Percentiles rank a stretch among this genome's conserved stretches.
Evolutionary conservation across 2,888 invertebrate species (phyloP).

Genomic region (Ophonus ardosiacus): DNA sequence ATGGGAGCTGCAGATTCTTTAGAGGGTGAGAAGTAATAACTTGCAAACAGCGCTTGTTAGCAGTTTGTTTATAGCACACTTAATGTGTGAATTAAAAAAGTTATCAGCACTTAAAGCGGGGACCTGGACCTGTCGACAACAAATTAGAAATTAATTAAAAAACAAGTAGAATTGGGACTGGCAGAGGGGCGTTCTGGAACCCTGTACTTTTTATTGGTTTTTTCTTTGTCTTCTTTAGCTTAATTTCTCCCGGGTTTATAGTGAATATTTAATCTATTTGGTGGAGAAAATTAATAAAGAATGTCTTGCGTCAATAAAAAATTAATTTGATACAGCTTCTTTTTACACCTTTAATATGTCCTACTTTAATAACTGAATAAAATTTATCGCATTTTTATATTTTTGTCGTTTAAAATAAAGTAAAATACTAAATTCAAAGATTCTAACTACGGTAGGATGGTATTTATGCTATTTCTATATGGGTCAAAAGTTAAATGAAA

Average conservation of each 20-base stretch:
- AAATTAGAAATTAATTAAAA: slow-evolving; percentile 60
- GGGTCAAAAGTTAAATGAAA: too few relatives aligned
- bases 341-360: neutral
- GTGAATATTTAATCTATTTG: slow-evolving; percentile 50
- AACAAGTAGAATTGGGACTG: slow-evolving; percentile 48
- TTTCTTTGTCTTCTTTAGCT: slow-evolving; percentile 46
- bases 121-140: slow-evolving; percentile 47
- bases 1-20: slow-evolving; percentile 35
- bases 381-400: too few relatives aligned
- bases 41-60: slow-evolving; percentile 49
- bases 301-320: neutral
- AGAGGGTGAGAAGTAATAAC: slow-evolving; percentile 36
- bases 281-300: slow-evolving; percentile 32
- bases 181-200: neutral
- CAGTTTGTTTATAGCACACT: slow-evolving; percentile 53
- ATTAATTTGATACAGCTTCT: slow-evolving; percentile 2
- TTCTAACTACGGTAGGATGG: too few relatives aligned
- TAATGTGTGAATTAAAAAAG: slow-evolving; percentile 59
- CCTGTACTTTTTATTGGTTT: slow-evolving; percentile 49
- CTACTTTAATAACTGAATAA: neutral
- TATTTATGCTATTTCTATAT: too few relatives aligned
- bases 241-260: slow-evolving; percentile 55
- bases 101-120: slow-evolving; percentile 53
- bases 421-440: too few relatives aligned
- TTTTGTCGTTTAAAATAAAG: too few relatives aligned